Evolutionary conservation across 2,113 vertebrate species (phyloP).

Genomic region (Strix uralensis): DNA sequence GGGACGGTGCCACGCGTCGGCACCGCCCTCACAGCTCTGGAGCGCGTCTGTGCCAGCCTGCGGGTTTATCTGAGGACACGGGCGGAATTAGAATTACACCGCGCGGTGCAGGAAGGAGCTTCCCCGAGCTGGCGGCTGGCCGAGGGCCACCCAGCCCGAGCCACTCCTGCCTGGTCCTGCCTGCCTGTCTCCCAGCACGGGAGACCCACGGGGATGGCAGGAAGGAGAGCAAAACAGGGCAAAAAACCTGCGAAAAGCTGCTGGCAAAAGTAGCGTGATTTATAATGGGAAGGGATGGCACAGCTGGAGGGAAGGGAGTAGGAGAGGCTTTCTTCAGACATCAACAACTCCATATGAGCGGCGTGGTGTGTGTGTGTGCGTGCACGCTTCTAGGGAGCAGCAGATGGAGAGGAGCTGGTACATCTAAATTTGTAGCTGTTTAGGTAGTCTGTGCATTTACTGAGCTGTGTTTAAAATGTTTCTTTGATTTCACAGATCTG

Average conservation of each 20-base stretch:
- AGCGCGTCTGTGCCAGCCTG: fast-evolving
- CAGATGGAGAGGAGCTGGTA: neutral
- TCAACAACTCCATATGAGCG: neutral
- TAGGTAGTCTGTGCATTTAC: neutral
- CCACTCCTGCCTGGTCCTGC: neutral
- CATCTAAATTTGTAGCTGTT: neutral
- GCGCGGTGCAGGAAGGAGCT: neutral
- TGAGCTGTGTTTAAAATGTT: neutral
- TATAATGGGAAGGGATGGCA: neutral
- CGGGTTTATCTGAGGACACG: fast-evolving
- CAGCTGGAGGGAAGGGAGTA: neutral
- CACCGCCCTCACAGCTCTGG: fast-evolving
- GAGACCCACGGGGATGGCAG: fast-evolving
- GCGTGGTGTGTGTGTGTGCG: neutral
- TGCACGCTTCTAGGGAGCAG: neutral
- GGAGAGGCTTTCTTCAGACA: neutral
- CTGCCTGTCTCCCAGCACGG: neutral
- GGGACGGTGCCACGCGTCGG: fast-evolving
- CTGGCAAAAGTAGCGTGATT: neutral
- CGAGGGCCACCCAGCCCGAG: neutral
- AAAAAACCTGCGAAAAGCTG: fast-evolving
- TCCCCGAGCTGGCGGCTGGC: neutral
- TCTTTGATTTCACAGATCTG: neutral
- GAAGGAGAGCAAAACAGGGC: neutral
- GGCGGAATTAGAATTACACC: neutral